Evolutionary conservation across 1,140 invertebrate species (phyloP), one percentile per base, ranked within the genome.

Genomic region (Antheraea mylitta): DNA sequence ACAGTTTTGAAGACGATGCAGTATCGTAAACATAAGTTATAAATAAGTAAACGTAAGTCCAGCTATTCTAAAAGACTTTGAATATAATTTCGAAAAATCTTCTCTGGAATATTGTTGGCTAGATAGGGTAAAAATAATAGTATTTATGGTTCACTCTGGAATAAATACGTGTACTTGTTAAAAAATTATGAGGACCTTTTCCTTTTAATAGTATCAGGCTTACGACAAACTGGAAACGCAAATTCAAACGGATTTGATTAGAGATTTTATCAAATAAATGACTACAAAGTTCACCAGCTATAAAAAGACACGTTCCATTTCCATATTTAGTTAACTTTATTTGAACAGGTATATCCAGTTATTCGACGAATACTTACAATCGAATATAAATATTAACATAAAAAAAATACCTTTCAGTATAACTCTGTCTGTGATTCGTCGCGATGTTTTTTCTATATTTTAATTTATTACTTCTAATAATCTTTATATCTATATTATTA

Each of bases 281-380:
- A 53, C 16, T 16, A 53, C 16, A 53, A 53, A 53, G 16, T 42
- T 53, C 45, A 53, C 11, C 45, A 13, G 11, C 45, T 53, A 16
- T 53, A 16, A 53, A 53, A 53, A n/a, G 11, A 6, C 16, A 16
- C 11, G 5, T 53, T 53, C 16, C 16, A 13, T 53, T 53, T 6
- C 45, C 16, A 53, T 53, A 53, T 53, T 53, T 53, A 53, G 45
- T 13, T 53, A n/a, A 53, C 45, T 53, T 53, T 53, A 53, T 53
- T 53, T 53, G 11, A n/a, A 53, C 45, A 9, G 16, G 45, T 16
- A 16, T 53, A 53, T 16, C 45, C 16, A 53, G 45, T 53, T 53
- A 53, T 53, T 53, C 45, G 7, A n/a, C 13, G 2, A 16, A 16
- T 53, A 16, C 11, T 13, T 16, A 53, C 45, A 16, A 42, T 42